Conservation (phyloP, 2,113 vertebrate species). For the Oncorhynchus gorbuscha region DNA sequence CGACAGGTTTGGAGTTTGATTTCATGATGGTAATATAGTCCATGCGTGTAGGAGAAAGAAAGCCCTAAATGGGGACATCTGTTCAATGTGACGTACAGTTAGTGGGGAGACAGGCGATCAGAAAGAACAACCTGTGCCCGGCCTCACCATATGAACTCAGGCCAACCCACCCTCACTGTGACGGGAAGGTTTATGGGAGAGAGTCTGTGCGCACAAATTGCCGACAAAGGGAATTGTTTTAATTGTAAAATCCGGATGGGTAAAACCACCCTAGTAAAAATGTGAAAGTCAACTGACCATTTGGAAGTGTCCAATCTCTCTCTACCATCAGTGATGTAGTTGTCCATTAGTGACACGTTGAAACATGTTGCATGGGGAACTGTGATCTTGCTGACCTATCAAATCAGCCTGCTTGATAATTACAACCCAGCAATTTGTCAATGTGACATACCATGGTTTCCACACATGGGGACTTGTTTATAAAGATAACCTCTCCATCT, state of each 20-base stretch:
- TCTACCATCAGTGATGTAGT: background rate
- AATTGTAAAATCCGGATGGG: background rate
- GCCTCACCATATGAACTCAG: conserved; percentile 70
- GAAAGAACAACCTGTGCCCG: conserved; percentile 79
- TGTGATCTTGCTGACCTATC: conserved; percentile 61
- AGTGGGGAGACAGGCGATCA: conserved; percentile 75
- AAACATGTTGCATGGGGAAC: conserved; percentile 29
- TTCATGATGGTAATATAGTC: conserved; percentile 92
- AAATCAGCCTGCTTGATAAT: conserved; percentile 38
- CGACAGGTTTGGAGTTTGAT: conserved; percentile 96
- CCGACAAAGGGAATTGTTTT: conserved; percentile 35
- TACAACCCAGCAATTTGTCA: conserved; percentile 61
- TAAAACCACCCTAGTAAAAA: background rate
- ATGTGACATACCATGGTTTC: background rate
- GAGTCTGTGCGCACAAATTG: conserved; percentile 41
- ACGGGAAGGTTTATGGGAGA: conserved; percentile 5
- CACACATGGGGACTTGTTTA: too few species aligned
- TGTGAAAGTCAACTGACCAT: conserved; percentile 8
- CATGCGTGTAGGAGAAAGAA: conserved; percentile 88
- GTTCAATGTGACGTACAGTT: conserved; percentile 88
- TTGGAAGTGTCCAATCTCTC: conserved; percentile 2
- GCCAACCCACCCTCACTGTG: conserved; percentile 29
- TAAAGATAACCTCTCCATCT: too few species aligned
- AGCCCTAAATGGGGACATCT: conserved; percentile 96
- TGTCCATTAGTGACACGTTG: conserved; percentile 20